Base-by-base conservation (phyloP, 2,797 vertebrate species). In the Enoplosus armatus region DNA sequence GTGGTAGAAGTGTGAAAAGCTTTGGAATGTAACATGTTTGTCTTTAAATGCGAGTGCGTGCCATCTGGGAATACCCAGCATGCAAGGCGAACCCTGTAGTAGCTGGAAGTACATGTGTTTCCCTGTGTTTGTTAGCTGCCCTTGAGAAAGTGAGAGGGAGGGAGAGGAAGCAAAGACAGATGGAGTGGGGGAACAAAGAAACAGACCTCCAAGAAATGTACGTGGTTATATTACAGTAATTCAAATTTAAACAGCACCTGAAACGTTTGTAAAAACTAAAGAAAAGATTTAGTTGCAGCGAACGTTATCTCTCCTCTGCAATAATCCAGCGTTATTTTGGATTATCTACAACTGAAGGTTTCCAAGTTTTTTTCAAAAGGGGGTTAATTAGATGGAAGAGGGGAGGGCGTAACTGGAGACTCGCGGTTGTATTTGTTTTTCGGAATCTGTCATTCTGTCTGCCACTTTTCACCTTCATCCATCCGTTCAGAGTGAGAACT, bases 1-100 rank as follows among this genome's bases (percentile, higher is more conserved):
- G 79, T 74, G 72, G 47, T 60, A 43, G 29, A 62, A 55, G 75
- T 78, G 84, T 67, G 65, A 89, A 89, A 88, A 89, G 82, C 85
- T 59, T 54, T 41, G 50, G 18, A 51, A 75, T 59, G 53, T 53
- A 71, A 83, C 72, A 43, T 45, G 51, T 79, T 73, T 45, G 33
- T 71, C 54, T 84, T 67, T 63, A 62, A 66, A 78, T 67, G 24
- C 8, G 5, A 37, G 37, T 12, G 54, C 33, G 55, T n/a, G 18
- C 70, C 75, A 64, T 48, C 50, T 81, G 83, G 72, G 77, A 63
- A 82, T 55, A 59, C 9, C 11, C 39, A n/a, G 29, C 68, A 54
- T 41, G 50, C 62, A 69, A 76, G 63, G 45, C 8, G n/a, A 59
- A 51, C 58, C 33, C 33, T 58, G 56, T 55, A 65, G 59, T 5